A percentile compares a stretch with the other conserved stretches of the same genome.
Conservation (phyloP, 1,140 invertebrate genomes). For the Tachypleus tridentatus region DNA sequence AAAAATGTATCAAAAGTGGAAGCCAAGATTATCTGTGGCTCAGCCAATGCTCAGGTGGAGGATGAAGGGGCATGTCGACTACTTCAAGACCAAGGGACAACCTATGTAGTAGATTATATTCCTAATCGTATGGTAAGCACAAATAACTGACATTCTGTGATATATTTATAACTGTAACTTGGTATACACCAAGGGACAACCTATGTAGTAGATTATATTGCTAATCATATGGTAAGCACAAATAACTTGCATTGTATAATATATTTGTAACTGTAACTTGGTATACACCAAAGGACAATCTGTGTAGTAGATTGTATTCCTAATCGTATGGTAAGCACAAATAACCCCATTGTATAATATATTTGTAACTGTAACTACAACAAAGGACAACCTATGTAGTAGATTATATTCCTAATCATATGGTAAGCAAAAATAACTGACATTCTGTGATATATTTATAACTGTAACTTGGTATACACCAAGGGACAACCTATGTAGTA, state of each 20-base stretch:
- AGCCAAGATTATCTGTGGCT: conserved; percentile 26
- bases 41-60: conserved; percentile 23
- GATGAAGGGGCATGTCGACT: conserved; percentile 18
- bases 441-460: too few relatives aligned
- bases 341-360: too few relatives aligned
- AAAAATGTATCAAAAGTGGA: conserved; percentile 23
- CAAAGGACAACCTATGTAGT: conserved; percentile 23
- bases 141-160: too few relatives aligned
- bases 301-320: too few relatives aligned
- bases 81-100: conserved; percentile 21
- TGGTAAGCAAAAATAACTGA: conserved; percentile 12
- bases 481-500: not conserved
- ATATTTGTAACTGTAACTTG: too few relatives aligned
- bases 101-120: conserved; percentile 25
- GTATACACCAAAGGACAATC: too few relatives aligned
- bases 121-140: conserved; percentile 26
- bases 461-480: too few relatives aligned
- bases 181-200: conserved; percentile 12
- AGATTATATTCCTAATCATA: conserved; percentile 26
- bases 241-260: conserved; percentile 3
- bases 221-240: conserved; percentile 25
- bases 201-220: conserved; percentile 25
- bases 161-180: too few relatives aligned
- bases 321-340: too few relatives aligned
- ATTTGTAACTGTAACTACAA: too few relatives aligned